Base-by-base conservation (phyloP, 2,113 vertebrate species). In the Thryonomys swinderianus region DNA sequence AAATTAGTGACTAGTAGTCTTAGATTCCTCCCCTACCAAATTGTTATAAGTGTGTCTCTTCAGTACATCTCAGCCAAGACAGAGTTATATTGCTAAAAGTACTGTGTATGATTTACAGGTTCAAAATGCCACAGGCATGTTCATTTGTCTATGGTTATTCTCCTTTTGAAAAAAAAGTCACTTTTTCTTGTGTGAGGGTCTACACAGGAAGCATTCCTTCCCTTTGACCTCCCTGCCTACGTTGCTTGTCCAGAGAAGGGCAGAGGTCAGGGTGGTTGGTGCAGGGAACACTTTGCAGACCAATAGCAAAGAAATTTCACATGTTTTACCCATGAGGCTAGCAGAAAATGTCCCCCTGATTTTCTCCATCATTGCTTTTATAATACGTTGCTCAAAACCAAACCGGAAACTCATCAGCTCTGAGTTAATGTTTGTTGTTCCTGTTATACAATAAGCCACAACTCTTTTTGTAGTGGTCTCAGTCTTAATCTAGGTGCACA, bases 121-220 rank as follows among this genome's bases (percentile, higher is more conserved):
- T 55, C 34, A 82, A 66, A 88, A 59, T 42, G 45, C 25, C 3
- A 8, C 30, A 6, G 67, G 51, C 5, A 3, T n/a, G 79, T 73
- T 96, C 64, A n/a, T 79, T 81, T 85, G 18, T 84, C 18, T 69
- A 16, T 32, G n/a, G 45, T 61, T 42, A 64, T 5, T 11, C 78
- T 91, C 32, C 2, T 96, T 83, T 76, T 87, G 59, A 25, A 57
- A 37, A 48, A 34, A 84, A 84, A 67, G 7, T 59, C 57, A 45
- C 17, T 25, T 67, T 27, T 23, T 73, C 32, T 13, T 34, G 1
- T 27, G 11, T 81, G 48, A 78, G 53, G 13, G 2, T 78, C 40
- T 17, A 12, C 0, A 11, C 32, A 2, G 34, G n/a, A 74, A 80
- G 32, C 7, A 12, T 10, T 20, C 4, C 32, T 85, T 27, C 4